phyloP scores from a whole-genome alignment of 2,797 vertebrate genomes.

The Cuculus canorus region DNA sequence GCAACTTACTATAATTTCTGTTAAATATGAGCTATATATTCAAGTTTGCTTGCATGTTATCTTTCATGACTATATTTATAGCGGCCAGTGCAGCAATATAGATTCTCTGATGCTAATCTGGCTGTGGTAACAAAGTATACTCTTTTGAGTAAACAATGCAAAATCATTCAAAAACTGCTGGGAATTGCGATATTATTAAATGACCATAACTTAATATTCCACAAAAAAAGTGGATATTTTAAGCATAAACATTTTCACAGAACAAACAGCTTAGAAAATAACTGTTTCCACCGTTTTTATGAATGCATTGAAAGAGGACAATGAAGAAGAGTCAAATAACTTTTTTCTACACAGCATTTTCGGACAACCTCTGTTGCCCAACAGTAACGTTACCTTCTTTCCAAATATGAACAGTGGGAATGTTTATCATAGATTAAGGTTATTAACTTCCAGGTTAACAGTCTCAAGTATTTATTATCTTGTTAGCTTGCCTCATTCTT shows the following conservation, averaged over 20 bases:
- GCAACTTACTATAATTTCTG: not conserved
- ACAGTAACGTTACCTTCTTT: not conserved
- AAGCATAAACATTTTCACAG: not conserved
- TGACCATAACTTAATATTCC: not conserved
- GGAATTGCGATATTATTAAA: not conserved
- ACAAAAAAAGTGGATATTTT: not conserved
- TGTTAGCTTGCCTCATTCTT: not conserved
- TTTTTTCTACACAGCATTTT: not conserved
- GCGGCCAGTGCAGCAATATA: not conserved
- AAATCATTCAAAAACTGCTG: not conserved
- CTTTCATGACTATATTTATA: not conserved
- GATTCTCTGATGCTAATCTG: not conserved
- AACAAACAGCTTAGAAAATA: not conserved
- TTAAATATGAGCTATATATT: not conserved
- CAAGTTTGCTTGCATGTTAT: not conserved
- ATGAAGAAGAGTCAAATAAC: not conserved
- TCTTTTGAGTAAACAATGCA: not conserved
- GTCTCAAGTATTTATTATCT: not conserved
- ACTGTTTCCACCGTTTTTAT: not conserved
- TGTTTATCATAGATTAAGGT: accelerated
- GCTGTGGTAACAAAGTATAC: not conserved
- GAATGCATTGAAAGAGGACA: not conserved
- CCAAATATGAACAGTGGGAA: not conserved
- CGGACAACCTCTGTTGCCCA: not conserved
- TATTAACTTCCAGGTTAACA: not conserved